Percentiles rank a stretch among this genome's conserved stretches.
Conservation (phyloP, 2,888 invertebrate genomes). For the Ariolimax columbianus region DNA sequence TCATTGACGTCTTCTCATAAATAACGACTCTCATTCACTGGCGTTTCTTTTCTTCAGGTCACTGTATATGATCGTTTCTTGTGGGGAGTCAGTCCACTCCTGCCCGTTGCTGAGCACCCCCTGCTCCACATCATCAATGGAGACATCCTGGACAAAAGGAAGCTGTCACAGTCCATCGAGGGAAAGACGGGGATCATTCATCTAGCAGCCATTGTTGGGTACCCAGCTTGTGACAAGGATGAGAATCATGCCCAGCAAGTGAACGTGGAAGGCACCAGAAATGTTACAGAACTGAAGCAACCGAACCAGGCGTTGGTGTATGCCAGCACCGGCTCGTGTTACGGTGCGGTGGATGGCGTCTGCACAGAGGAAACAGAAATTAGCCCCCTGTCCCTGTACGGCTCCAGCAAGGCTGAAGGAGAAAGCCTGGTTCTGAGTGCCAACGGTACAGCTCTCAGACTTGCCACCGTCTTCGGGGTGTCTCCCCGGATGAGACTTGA, state of each 20-base stretch:
- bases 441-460: conserved; percentile 73
- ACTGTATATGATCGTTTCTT: conserved; percentile 76
- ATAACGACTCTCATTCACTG: background rate
- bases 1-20: too few species aligned
- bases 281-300: conserved; percentile 66
- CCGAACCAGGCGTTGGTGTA: conserved; percentile 75
- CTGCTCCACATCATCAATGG: conserved; percentile 66
- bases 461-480: conserved; percentile 78
- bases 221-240: conserved; percentile 77
- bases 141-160: conserved; percentile 70
- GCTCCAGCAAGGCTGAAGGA: conserved; percentile 75
- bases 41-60: conserved; percentile 52
- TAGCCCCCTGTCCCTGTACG: conserved; percentile 77
- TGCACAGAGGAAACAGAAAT: conserved; percentile 77
- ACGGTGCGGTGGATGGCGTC: conserved; percentile 76
- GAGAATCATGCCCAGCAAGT: conserved; percentile 70
- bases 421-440: conserved; percentile 69
- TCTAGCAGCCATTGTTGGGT: conserved; percentile 78
- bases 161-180: conserved; percentile 64
- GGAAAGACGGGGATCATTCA: conserved; percentile 74
- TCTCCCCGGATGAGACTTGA: conserved; percentile 77
- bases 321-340: conserved; percentile 78
- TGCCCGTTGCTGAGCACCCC: conserved; percentile 66
- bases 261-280: conserved; percentile 74
- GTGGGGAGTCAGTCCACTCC: conserved; percentile 74